phyloP scores from a whole-genome alignment of 2,888 invertebrate species.

The Agrotis clavis region DNA sequence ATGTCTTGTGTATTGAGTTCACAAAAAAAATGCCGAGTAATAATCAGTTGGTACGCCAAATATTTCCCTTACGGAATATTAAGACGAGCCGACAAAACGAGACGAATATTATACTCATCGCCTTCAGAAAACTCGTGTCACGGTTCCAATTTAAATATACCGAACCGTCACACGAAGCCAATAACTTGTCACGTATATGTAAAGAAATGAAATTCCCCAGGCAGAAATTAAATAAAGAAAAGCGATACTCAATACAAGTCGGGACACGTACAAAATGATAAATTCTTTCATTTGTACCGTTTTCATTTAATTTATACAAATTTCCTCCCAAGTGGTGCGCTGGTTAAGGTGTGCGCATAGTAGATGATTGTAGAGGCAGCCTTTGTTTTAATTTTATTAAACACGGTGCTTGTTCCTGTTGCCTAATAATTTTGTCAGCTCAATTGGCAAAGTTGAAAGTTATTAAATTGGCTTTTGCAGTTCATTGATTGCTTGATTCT shows the following conservation, averaged over 20 bases:
- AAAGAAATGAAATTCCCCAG: slow-evolving; percentile 66
- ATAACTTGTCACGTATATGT: slow-evolving; percentile 68
- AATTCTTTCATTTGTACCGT: slow-evolving; percentile 84
- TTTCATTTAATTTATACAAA: slow-evolving; percentile 85
- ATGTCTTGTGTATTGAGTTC: slow-evolving; percentile 31
- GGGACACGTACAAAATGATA: slow-evolving; percentile 79
- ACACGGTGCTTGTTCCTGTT: neutral
- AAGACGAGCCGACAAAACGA: slow-evolving; percentile 44
- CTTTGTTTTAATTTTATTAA: neutral
- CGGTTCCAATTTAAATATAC: slow-evolving; percentile 62
- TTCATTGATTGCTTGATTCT: neutral
- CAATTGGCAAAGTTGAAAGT: neutral
- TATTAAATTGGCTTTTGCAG: neutral
- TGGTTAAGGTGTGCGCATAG: slow-evolving; percentile 54
- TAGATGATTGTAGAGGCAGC: neutral
- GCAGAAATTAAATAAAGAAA: slow-evolving; percentile 72
- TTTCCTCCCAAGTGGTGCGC: slow-evolving; percentile 59
- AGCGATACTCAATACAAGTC: slow-evolving; percentile 62
- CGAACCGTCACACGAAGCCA: slow-evolving; percentile 55
- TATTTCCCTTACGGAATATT: slow-evolving; percentile 55
- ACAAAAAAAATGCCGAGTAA: slow-evolving; percentile 42
- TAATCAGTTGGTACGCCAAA: slow-evolving; percentile 52
- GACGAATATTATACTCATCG: slow-evolving; percentile 45
- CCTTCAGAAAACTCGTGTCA: slow-evolving; percentile 53
- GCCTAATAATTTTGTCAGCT: neutral